A percentile compares a stretch with the other conserved stretches of the same genome.
phyloP scores from a whole-genome alignment of 2,888 invertebrate species.

The Cryptus viduatorius region DNA sequence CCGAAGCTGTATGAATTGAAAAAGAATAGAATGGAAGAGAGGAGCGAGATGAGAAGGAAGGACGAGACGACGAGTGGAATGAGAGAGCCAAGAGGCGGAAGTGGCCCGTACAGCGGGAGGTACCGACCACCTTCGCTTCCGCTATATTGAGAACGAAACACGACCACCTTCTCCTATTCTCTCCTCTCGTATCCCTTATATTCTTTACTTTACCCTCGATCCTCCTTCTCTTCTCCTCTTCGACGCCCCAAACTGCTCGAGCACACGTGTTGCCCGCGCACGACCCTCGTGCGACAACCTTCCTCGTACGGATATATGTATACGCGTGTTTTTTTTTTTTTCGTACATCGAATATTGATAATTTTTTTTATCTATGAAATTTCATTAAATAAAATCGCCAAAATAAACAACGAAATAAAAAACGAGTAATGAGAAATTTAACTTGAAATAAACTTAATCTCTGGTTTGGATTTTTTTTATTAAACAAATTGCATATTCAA shows the following conservation, averaged over 20 bases:
- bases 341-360: not conserved
- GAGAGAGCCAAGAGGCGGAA: slow-evolving; percentile 79
- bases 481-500: no score
- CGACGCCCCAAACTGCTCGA: slow-evolving; percentile 16
- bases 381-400: not conserved
- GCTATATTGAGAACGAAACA: slow-evolving; percentile 80
- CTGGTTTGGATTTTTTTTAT: no score
- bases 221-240: slow-evolving; percentile 40
- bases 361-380: not conserved
- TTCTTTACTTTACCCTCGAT: slow-evolving; percentile 65
- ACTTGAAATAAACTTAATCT: no score
- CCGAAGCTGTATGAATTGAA: slow-evolving; percentile 53
- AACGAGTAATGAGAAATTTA: no score
- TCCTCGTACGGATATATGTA: slow-evolving; percentile 23
- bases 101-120: slow-evolving; percentile 82
- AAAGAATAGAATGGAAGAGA: slow-evolving; percentile 30
- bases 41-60: slow-evolving; percentile 42
- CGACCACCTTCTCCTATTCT: slow-evolving; percentile 80
- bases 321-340: not conserved
- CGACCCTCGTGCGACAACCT: slow-evolving; percentile 32
- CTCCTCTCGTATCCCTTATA: slow-evolving; percentile 70
- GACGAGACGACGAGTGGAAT: slow-evolving; percentile 52
- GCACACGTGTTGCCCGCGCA: slow-evolving; percentile 71
- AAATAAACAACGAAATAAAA: not conserved
- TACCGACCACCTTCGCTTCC: slow-evolving; percentile 84